A percentile compares a stretch with the other conserved stretches of the same genome.
These are phyloP conservation scores for Dasyurus viverrinus DNA, from an alignment of 2,113 vertebrate species.

Conservation along the genomic window DNA sequence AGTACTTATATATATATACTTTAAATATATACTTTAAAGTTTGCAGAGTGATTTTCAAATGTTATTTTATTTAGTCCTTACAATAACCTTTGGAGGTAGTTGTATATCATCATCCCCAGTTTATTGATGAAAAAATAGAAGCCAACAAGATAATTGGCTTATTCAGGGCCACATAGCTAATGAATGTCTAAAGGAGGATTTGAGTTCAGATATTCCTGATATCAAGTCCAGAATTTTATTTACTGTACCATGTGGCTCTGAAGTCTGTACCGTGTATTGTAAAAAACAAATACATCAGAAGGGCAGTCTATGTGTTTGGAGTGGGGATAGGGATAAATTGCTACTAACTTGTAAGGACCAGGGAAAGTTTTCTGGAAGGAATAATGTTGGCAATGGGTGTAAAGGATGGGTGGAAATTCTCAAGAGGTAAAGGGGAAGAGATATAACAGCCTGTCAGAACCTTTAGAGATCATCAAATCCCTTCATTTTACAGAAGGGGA, in stretches of 20 bases:
- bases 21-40: neutral
- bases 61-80: neutral
- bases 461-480: neutral
- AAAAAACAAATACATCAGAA: neutral
- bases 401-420: neutral
- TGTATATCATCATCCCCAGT: neutral
- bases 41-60: neutral
- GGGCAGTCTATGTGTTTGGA: neutral
- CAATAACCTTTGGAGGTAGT: neutral
- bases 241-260: neutral
- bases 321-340: neutral
- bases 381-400: neutral
- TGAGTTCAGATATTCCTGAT: neutral
- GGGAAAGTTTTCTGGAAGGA: neutral
- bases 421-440: neutral
- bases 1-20: no score
- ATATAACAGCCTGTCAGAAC: neutral
- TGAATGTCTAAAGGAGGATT: neutral
- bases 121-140: neutral
- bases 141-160: neutral
- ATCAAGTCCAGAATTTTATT: neutral
- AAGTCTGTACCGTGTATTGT: neutral
- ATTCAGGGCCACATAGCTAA: neutral
- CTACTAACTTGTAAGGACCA: neutral
- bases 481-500: neutral